phyloP scores from a whole-genome alignment of 2,888 invertebrate species.

The Drosophila recens region DNA sequence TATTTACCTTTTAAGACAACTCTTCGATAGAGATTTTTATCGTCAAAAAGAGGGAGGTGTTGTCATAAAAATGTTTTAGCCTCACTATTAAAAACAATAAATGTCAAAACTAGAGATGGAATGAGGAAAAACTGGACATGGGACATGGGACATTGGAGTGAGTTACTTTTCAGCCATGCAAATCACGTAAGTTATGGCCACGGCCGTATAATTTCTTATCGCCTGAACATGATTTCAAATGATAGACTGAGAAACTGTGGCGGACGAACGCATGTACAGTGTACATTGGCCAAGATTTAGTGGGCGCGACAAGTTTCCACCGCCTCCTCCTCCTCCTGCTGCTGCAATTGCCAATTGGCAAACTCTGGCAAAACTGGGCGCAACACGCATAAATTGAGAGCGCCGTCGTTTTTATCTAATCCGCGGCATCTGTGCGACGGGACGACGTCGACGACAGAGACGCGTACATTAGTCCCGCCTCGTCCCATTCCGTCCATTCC shows the following conservation, averaged over 20 bases:
- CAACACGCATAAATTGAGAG: constrained; percentile 81
- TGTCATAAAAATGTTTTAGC: constrained; percentile 62
- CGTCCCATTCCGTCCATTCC: background rate
- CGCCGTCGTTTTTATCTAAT: constrained; percentile 77
- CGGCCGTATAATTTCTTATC: constrained; percentile 79
- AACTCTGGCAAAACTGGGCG: constrained; percentile 59
- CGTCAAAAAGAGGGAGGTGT: constrained; percentile 32
- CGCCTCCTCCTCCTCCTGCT: background rate
- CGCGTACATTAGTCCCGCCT: constrained; percentile 68
- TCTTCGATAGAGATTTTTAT: constrained; percentile 70
- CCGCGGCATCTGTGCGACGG: constrained; percentile 78
- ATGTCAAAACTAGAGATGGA: constrained; percentile 70
- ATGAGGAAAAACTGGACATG: constrained; percentile 23
- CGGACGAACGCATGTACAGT: constrained; percentile 37
- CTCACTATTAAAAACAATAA: constrained; percentile 78
- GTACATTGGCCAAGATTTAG: constrained; percentile 60
- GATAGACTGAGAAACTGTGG: constrained; percentile 65
- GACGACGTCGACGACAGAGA: constrained; percentile 46
- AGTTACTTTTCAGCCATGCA: constrained; percentile 62
- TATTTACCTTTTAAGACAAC: constrained; percentile 50
- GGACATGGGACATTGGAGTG: constrained; percentile 3
- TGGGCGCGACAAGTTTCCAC: constrained; percentile 77
- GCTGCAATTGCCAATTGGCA: constrained; percentile 59
- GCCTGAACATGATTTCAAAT: constrained; percentile 77
- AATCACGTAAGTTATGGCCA: constrained; percentile 80